phyloP scores from a whole-genome alignment of 2,113 vertebrate genomes.

The Macquaria ambigua region DNA sequence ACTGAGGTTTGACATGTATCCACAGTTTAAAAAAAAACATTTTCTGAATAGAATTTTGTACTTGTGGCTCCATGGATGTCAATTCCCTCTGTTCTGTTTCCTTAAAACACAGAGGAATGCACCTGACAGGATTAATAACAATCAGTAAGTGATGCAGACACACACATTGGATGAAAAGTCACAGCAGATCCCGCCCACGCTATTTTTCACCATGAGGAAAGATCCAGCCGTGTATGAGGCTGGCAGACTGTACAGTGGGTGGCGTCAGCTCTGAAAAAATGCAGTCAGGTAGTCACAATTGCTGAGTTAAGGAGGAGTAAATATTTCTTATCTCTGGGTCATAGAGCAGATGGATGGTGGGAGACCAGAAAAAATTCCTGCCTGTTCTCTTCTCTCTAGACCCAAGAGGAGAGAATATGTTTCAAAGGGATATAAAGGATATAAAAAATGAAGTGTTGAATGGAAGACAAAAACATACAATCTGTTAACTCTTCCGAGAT shows the following conservation, averaged over 20 bases:
- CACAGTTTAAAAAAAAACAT: not conserved
- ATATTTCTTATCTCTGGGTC: slow-evolving; percentile 48
- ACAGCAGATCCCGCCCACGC: not conserved
- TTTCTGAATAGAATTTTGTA: not conserved
- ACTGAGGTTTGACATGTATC: not conserved
- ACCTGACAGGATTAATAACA: not conserved
- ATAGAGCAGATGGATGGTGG: not conserved
- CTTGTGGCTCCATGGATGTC: not conserved
- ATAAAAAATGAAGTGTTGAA: not conserved
- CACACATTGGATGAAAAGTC: not conserved
- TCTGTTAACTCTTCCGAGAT: not conserved
- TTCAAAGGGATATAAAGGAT: not conserved
- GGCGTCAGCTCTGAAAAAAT: slow-evolving; percentile 32
- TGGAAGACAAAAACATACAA: not conserved
- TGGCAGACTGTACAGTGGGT: not conserved
- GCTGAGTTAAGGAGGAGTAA: not conserved
- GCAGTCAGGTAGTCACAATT: slow-evolving; percentile 12
- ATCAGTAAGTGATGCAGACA: not conserved
- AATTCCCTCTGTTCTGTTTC: not conserved
- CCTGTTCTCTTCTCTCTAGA: not conserved
- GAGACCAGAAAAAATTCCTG: not conserved
- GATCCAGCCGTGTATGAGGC: not conserved
- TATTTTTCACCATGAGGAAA: not conserved
- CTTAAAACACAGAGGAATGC: not conserved
- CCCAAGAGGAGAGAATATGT: not conserved